A percentile compares a stretch with the other conserved stretches of the same genome.
Conservation (phyloP, 2,888 invertebrate genomes). For the Tinea pellionella region DNA sequence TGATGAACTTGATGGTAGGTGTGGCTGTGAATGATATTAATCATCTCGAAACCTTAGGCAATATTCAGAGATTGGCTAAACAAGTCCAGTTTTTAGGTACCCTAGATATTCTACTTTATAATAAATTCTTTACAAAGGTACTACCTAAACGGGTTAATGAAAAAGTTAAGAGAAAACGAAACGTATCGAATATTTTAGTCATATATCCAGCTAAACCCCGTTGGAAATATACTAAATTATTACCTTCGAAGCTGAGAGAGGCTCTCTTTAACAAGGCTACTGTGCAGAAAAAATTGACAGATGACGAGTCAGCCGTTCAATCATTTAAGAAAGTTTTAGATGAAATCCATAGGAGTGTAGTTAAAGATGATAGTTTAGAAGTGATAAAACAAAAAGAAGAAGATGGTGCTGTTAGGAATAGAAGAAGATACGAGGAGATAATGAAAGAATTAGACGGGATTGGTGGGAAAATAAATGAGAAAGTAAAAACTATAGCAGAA, state of each 20-base stretch:
- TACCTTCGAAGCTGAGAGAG: constrained; percentile 48
- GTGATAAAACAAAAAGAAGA: constrained; percentile 16
- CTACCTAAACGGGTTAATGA: constrained; percentile 40
- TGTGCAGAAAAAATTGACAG: constrained; percentile 41
- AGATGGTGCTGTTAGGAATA: constrained; percentile 21
- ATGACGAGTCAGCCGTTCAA: constrained; percentile 39
- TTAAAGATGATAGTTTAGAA: constrained; percentile 21
- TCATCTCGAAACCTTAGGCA: constrained; percentile 66
- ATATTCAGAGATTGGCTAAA: constrained; percentile 63
- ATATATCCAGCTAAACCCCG: constrained; percentile 53
- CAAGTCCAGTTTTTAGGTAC: constrained; percentile 67
- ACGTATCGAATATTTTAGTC: constrained; percentile 35
- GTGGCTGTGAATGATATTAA: constrained; percentile 71
- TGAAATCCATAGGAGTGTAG: constrained; percentile 47
- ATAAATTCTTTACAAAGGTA: constrained; percentile 42
- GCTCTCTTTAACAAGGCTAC: constrained; percentile 53
- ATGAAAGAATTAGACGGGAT: constrained; percentile 38
- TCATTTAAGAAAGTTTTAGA: constrained; percentile 39
- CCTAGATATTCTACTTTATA: constrained; percentile 61
- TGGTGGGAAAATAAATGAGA: constrained; percentile 39
- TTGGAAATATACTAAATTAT: constrained; percentile 34
- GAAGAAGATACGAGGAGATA: constrained; percentile 35
- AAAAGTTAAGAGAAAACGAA: constrained; percentile 45
- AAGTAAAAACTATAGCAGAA: constrained; percentile 33
- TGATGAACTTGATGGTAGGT: constrained; percentile 72